These are phyloP conservation scores for Ormyrus labotus DNA, from an alignment of 2,888 invertebrate genomes.

Conservation along the genomic window DNA sequence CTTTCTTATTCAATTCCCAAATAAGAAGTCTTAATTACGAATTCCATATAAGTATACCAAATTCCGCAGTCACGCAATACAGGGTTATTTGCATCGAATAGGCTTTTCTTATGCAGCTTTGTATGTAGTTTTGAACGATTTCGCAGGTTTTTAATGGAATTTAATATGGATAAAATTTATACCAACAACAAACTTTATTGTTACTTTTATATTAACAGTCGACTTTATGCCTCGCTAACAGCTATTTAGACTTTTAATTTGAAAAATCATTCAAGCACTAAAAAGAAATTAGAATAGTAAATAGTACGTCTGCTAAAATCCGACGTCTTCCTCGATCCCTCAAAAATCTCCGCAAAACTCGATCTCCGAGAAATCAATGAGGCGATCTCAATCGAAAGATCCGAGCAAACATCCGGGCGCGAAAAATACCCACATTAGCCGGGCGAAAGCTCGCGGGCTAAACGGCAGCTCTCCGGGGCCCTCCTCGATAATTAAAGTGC, in stretches of 20 bases:
- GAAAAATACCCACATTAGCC: conserved; percentile 18
- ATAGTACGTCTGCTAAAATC: no score
- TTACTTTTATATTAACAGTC: no score
- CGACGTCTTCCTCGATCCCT: no score
- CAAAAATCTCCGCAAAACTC: no score
- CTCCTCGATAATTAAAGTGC: conserved; percentile 27
- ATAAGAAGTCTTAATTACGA: neutral
- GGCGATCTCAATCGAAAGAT: neutral
- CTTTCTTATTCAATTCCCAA: neutral
- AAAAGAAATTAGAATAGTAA: no score
- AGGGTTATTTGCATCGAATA: neutral
- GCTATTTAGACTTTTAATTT: no score
- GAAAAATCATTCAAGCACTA: no score
- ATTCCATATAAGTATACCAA: neutral
- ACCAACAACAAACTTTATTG: no score
- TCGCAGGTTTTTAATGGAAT: neutral
- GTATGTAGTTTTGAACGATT: neutral
- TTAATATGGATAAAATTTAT: no score
- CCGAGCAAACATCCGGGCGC: neutral
- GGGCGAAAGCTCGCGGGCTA: conserved; percentile 11
- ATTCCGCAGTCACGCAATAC: neutral
- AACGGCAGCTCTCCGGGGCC: neutral
- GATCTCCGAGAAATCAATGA: no score
- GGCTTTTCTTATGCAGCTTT: neutral
- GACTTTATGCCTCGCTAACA: no score